Evolutionary conservation across 2,113 vertebrate genomes (phyloP), one percentile per base, ranked within the genome.

Genomic region (Apodemus speciosus): DNA sequence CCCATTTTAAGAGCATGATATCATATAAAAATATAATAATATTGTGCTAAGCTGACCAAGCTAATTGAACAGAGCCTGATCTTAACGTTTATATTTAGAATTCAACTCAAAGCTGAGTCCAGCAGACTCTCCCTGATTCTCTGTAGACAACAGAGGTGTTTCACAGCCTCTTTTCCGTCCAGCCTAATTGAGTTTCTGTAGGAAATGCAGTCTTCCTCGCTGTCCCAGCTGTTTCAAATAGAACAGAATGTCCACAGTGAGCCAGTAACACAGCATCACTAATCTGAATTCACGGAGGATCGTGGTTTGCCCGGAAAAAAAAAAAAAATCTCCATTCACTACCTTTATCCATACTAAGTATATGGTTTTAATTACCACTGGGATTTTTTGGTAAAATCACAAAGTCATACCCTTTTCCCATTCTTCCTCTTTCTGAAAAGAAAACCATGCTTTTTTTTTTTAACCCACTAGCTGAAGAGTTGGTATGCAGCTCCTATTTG

Each of bases 211-310:
- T 11, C 58, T 20, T 91, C 18, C 72, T 90, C 97, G 84, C 96
- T 96, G 92, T 93, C 93, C 95, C 7, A 72, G 95, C 96, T 97
- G 88, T 97, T 98, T 95, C 85, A 95, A 96, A 97, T 97, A 95
- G 97, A 98, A 98, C 95, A 96, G 93, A 98, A 97, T 96, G 97
- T 97, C 97, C 95, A 93, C 95, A 97, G 14, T 75, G 92, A 97
- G 10, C 89, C 94, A 97, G 80, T 96, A 96, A 95, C 93, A 97
- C 93, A 95, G 71, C 76, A 86, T 40, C 91, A 60, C 94, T 98
- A 96, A 96, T 97, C 91, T 95, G 92, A 97, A 98, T 97, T 96
- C 94, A 95, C 75, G 16, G 87, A 97, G 94, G 96, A 97, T 69
- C 80, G 27, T 95, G 93, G 72, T 94, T 97, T 96, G 89, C 94